These are phyloP conservation scores for Carcina quercana DNA, from an alignment of 2,888 invertebrate species.

Conservation along the genomic window DNA sequence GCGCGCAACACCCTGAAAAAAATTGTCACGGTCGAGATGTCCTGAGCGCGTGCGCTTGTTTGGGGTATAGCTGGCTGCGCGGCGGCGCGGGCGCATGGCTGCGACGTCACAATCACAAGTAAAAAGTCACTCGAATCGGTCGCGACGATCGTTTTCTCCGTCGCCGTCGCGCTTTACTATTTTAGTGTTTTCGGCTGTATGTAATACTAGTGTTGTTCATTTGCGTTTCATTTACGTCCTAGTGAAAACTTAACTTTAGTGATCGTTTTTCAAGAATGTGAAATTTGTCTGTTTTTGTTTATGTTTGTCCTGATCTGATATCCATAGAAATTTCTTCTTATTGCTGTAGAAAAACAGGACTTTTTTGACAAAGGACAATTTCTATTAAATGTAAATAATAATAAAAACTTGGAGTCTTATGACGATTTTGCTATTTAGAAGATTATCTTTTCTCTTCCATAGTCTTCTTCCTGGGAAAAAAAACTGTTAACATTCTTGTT, in stretches of 20 bases:
- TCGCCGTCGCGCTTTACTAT: slow-evolving; percentile 7
- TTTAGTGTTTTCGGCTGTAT: neutral
- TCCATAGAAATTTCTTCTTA: no score
- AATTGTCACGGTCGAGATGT: slow-evolving; percentile 62
- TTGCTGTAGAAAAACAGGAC: no score
- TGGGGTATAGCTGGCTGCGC: slow-evolving; percentile 23
- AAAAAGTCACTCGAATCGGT: slow-evolving; percentile 34
- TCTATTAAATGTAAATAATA: neutral
- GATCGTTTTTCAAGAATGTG: no score
- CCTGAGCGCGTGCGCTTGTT: slow-evolving; percentile 28
- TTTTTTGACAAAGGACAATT: no score
- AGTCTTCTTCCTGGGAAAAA: no score
- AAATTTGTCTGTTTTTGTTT: no score
- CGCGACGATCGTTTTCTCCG: slow-evolving; percentile 26
- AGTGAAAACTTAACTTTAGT: no score
- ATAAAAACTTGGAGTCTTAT: neutral
- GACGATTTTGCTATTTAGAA: neutral
- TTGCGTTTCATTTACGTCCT: no score
- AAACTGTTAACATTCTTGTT: no score
- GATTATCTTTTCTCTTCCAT: no score
- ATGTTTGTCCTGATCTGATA: no score
- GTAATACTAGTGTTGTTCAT: neutral
- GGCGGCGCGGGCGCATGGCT: no score
- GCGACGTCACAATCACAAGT: slow-evolving; percentile 33
- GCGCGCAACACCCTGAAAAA: slow-evolving; percentile 49